Percentiles rank a stretch among this genome's conserved stretches.
These are phyloP conservation scores for Streblospio benedicti DNA, from an alignment of 1,140 invertebrate species.

Conservation along the genomic window DNA sequence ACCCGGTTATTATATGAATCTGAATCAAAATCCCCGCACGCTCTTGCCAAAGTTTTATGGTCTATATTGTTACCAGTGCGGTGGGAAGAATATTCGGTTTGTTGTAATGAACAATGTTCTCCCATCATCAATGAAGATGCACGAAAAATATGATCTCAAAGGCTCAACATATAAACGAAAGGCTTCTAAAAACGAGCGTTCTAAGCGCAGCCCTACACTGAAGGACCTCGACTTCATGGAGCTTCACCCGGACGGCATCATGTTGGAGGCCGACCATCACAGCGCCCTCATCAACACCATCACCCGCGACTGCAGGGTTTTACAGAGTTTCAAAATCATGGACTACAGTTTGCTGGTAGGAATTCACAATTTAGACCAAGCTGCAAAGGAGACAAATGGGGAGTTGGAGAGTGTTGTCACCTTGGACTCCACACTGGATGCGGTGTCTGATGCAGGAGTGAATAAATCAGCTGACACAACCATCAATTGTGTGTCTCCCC, in stretches of 20 bases:
- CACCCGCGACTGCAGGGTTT: conserved; percentile 76
- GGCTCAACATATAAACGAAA: conserved; percentile 91
- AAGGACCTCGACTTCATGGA: conserved; percentile 94
- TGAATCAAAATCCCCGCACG: conserved; percentile 95
- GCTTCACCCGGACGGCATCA: conserved; percentile 83
- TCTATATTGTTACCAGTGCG: conserved; percentile 94
- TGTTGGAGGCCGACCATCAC: conserved; percentile 89
- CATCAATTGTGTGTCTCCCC: no score
- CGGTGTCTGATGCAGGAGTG: no score
- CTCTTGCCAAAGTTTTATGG: conserved; percentile 99
- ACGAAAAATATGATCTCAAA: conserved; percentile 88
- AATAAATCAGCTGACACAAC: no score
- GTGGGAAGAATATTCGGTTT: conserved; percentile 97
- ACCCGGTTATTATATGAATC: conserved; percentile 90
- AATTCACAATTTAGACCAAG: conserved; percentile 32
- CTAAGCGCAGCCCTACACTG: conserved; percentile 83
- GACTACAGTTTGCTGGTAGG: conserved; percentile 20
- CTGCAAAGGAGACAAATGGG: conserved; percentile 27
- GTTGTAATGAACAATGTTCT: conserved; percentile 99
- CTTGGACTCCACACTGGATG: no score
- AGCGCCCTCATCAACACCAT: conserved; percentile 88
- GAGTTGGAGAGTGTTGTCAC: no score
- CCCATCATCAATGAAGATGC: conserved; percentile 87
- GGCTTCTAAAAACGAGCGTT: conserved; percentile 55
- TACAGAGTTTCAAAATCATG: conserved; percentile 21